These are phyloP conservation scores for Megalurothrips usitatus DNA, from an alignment of 2,888 invertebrate species.

Conservation along the genomic window DNA sequence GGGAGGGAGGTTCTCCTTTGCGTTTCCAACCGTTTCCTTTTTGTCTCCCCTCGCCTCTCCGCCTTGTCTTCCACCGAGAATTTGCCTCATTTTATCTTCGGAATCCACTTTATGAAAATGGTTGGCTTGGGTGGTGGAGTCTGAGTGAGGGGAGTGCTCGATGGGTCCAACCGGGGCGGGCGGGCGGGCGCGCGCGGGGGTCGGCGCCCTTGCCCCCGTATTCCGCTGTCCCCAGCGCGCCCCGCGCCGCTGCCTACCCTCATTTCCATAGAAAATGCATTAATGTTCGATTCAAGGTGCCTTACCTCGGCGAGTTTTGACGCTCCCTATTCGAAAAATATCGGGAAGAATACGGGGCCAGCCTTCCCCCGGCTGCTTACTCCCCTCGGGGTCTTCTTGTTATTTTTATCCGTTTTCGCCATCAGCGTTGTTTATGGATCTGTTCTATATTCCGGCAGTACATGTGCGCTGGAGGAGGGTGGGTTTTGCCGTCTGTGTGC, in stretches of 20 bases:
- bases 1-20: no score
- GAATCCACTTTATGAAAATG: constrained; percentile 26
- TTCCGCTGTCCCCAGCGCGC: background rate
- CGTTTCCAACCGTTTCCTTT: background rate
- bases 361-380: background rate
- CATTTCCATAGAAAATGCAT: constrained; percentile 26
- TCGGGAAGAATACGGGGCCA: background rate
- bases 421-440: constrained; percentile 23
- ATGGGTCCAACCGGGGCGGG: background rate
- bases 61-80: background rate
- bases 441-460: constrained; percentile 17
- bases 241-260: background rate
- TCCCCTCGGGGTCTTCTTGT: background rate
- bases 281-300: constrained; percentile 20
- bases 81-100: constrained; percentile 25
- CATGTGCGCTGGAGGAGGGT: background rate
- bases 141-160: background rate
- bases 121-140: background rate
- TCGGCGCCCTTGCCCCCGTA: background rate
- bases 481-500: background rate
- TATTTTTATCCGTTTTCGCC: constrained; percentile 11
- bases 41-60: background rate
- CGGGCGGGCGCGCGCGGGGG: background rate
- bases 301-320: constrained; percentile 1
- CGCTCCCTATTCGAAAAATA: background rate